Conservation (phyloP, 2,888 invertebrate genomes). For the Dione juno region DNA sequence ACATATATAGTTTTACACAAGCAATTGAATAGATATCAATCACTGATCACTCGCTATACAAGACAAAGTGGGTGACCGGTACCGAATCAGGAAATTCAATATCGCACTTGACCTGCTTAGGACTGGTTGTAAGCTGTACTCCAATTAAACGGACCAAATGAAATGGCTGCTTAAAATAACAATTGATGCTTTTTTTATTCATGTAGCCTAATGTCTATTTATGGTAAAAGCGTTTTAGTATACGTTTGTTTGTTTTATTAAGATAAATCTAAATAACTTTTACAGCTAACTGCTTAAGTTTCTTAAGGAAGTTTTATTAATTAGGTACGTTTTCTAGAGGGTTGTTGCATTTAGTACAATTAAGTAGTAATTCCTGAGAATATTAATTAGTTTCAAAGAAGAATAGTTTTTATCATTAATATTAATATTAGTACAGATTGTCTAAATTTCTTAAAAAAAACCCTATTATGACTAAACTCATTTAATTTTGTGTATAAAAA, state of each 20-base stretch:
- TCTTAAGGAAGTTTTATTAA: too few species aligned
- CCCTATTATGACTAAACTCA: neutral
- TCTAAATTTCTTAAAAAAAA: neutral
- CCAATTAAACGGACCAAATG: constrained; percentile 39
- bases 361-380: too few species aligned
- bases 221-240: neutral
- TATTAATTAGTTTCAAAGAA: too few species aligned
- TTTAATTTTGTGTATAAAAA: too few species aligned
- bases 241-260: neutral
- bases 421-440: neutral
- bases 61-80: constrained; percentile 36
- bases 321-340: too few species aligned
- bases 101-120: constrained; percentile 48
- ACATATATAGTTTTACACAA: constrained; percentile 16
- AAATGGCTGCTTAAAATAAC: constrained; percentile 40
- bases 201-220: neutral
- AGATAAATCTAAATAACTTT: neutral
- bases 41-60: constrained; percentile 17
- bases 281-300: neutral
- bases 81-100: constrained; percentile 44
- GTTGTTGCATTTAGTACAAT: too few species aligned
- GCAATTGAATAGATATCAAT: constrained; percentile 2
- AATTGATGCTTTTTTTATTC: constrained; percentile 28
- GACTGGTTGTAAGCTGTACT: constrained; percentile 41
- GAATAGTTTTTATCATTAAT: too few species aligned